Base-by-base conservation (phyloP, 2,888 invertebrate genomes). In the Labia minor region DNA sequence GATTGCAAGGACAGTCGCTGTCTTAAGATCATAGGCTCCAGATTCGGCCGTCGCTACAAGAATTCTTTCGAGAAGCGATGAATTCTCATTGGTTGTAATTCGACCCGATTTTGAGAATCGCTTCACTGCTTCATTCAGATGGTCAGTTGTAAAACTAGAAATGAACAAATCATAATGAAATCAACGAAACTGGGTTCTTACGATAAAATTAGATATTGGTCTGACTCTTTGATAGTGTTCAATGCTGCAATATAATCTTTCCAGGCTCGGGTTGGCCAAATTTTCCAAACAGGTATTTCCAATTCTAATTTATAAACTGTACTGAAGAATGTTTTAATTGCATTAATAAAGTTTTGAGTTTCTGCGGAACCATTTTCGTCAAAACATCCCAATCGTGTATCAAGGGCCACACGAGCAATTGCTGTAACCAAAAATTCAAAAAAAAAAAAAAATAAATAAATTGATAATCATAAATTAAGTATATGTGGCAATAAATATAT, bases 1-100 rank as follows among this genome's bases (percentile, higher is more conserved):
- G 2, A 90, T 76, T 0, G 89, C 85, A 1, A 90, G 83, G 37
- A 88, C 84, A n/a, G 84, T 82, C 0, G 89, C 86, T 0, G 83
- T 83, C 72, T 84, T 82, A 0, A 84, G 80, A 68, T 74, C 72
- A 49, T n/a, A 16, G n/a, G n/a, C 2, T 2, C 49, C 49, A n/a
- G 14, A 3, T 10, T 86, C 82, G n/a, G 78, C 76, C 69, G 83
- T 81, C 11, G 82, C 81, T 0, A 82, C 77, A 63, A 88, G 78
- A 68, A 88, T 78, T 72, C 86, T 81, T 74, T 87, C 85, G 1
- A 88, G 77, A 16, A 88, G 77, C 0, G 88, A 88, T 62, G 81
- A 80, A 71, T 82, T 82, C 4, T 75, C 74, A 19, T 75, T 73
- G 0, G 74, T 72, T 18, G 77, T 75, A 21, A 75, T 74, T 71